These are phyloP conservation scores for Sepiola atlantica DNA, from an alignment of 2,888 invertebrate genomes.

Conservation along the genomic window DNA sequence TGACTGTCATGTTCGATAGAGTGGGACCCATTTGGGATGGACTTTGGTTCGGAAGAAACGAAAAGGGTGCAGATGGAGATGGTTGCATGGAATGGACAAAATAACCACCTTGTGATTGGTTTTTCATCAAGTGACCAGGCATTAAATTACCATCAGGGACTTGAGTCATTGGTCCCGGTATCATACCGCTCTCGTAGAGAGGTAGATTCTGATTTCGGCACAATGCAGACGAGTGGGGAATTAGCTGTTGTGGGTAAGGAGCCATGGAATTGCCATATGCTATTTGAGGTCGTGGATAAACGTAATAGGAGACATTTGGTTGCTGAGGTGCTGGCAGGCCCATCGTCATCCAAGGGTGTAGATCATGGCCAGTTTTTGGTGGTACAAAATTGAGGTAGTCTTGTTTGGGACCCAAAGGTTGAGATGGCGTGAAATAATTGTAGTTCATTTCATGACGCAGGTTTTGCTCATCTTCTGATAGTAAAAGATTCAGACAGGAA, in stretches of 20 bases:
- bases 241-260: neutral
- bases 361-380: neutral
- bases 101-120: neutral
- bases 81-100: neutral
- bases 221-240: neutral
- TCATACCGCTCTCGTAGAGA: neutral
- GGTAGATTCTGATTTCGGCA: conserved; percentile 41
- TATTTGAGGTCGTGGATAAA: neutral
- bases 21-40: neutral
- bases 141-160: neutral
- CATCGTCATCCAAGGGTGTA: conserved; percentile 32
- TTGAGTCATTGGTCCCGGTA: neutral
- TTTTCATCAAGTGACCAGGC: conserved; percentile 34
- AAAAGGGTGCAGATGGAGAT: neutral
- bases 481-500: neutral
- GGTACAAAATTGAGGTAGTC: neutral
- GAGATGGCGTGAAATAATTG: neutral
- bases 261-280: neutral
- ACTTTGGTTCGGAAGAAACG: conserved; percentile 36
- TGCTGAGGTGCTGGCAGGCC: neutral
- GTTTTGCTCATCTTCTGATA: too few species aligned
- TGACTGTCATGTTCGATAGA: neutral
- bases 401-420: neutral
- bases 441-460: neutral
- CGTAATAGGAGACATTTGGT: neutral